Base-by-base conservation (phyloP, 2,888 invertebrate species). In the Ophioninae sp. region DNA sequence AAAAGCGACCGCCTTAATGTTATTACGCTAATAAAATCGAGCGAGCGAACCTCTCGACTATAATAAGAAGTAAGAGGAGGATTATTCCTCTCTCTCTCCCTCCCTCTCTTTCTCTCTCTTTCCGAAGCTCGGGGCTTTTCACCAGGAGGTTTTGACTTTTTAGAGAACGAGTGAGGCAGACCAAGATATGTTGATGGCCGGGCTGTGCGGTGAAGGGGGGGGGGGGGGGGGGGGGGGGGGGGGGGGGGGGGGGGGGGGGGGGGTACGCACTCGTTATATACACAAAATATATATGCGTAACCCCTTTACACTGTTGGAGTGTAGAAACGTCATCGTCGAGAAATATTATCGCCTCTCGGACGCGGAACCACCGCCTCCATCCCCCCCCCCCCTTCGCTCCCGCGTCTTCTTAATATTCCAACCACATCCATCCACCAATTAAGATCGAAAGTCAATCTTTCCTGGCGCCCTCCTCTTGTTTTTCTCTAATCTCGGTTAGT, bases 1-100 rank as follows among this genome's bases (percentile, higher is more conserved):
- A 91, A 90, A 91, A 88, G 89, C 89, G 77, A 87, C 90, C 91
- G 91, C 90, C 89, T 89, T 90, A 91, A 91, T 89, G 89, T 90
- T 90, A 91, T 90, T 91, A 90, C 91, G 91, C 90, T 91, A 91
- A 91, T 91, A 91, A 91, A 90, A 90, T 88, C 88, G 89, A 89
- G 88, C 88, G 87, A 88, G 88, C 87, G 87, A 89, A 87, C 89
- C 87, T 88, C 87, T 85, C 87, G 87, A 87, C 88, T 89, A 89
- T 90, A 89, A 74, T 73, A 73, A 73, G 73, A 61, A 73, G 61
- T 73, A 89, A 90, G 89, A 90, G 88, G 88, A 44, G 9, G 87
- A 87, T 87, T 79, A 65, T 72, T 63, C 44, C 80, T 68, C 79
- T 30, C 67, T 78, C 63, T 79, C 44, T 68, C 73, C 30, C 76